Evolutionary conservation across 64 coral and sea anemone species (phyloP).

Genomic region (Acropora tenuis): DNA sequence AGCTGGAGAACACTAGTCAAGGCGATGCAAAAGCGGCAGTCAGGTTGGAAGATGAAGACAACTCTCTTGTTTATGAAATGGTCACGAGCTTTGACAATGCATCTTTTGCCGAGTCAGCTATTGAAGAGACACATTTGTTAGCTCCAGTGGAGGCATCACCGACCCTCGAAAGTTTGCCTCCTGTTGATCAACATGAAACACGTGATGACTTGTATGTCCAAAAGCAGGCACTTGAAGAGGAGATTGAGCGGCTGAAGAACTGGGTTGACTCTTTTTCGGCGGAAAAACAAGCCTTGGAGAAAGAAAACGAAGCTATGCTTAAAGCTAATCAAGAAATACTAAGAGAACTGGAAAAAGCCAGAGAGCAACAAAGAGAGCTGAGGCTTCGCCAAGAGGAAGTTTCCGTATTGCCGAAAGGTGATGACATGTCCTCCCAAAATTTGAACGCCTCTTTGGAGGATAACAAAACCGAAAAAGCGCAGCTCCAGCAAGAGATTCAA

Average conservation of each 20-base stretch:
- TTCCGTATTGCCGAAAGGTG: not conserved
- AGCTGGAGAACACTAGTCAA: not conserved
- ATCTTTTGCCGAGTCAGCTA: not conserved
- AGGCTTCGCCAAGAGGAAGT: not conserved
- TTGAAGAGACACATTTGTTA: not conserved
- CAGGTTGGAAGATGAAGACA: not conserved
- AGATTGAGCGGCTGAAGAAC: slow-evolving; percentile 40
- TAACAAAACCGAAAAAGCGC: not conserved
- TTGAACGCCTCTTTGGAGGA: not conserved
- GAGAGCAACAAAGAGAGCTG: slow-evolving; percentile 5
- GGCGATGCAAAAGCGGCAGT: not conserved
- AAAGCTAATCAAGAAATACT: slow-evolving; percentile 43
- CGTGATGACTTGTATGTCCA: slow-evolving; percentile 24
- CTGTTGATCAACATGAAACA: slow-evolving; percentile 15
- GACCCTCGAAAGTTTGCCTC: not conserved
- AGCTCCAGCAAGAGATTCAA: slow-evolving; percentile 12
- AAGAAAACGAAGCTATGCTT: slow-evolving; percentile 36
- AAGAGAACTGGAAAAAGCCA: slow-evolving; percentile 29
- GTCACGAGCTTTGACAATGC: not conserved
- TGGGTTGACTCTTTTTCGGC: slow-evolving; percentile 53
- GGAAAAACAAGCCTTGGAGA: slow-evolving; percentile 60
- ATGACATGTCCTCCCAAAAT: not conserved
- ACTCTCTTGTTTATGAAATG: slow-evolving; percentile 25
- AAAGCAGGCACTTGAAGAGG: slow-evolving; percentile 32
- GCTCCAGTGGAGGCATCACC: not conserved